A percentile compares a stretch with the other conserved stretches of the same genome.
Conservation (phyloP, 2,113 vertebrate species). For the Protobothrops flavoviridis region DNA sequence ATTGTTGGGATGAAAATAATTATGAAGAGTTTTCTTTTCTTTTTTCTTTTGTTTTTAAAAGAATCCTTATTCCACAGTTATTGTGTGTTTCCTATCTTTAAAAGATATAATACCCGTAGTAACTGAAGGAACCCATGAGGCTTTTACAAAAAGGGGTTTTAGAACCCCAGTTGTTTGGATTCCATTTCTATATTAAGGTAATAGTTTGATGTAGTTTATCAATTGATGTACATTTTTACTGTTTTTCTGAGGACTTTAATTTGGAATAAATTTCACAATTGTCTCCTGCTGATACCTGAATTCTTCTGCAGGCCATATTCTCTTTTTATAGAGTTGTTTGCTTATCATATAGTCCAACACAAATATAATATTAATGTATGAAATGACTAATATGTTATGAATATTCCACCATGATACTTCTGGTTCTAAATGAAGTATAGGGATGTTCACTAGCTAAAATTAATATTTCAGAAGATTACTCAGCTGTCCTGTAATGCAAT, state of each 20-base stretch:
- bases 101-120: not conserved
- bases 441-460: constrained; percentile 29
- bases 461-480: constrained; percentile 38
- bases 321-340: not conserved
- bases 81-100: not conserved
- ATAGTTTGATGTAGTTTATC: not conserved
- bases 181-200: not conserved
- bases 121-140: not conserved
- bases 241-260: not conserved
- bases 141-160: not conserved
- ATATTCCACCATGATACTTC: not conserved
- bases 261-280: not conserved
- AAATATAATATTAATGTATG: constrained; percentile 2
- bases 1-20: not conserved
- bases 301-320: not conserved
- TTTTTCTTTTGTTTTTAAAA: not conserved
- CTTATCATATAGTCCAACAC: not conserved
- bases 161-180: not conserved
- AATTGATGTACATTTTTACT: not conserved
- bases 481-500: constrained; percentile 33
- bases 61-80: not conserved
- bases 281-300: constrained; percentile 1
- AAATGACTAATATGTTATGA: not conserved
- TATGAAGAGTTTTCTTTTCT: not conserved
- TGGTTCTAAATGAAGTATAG: not conserved